These are phyloP conservation scores for Setophaga coronata DNA, from an alignment of 2,113 vertebrate species.

Conservation along the genomic window DNA sequence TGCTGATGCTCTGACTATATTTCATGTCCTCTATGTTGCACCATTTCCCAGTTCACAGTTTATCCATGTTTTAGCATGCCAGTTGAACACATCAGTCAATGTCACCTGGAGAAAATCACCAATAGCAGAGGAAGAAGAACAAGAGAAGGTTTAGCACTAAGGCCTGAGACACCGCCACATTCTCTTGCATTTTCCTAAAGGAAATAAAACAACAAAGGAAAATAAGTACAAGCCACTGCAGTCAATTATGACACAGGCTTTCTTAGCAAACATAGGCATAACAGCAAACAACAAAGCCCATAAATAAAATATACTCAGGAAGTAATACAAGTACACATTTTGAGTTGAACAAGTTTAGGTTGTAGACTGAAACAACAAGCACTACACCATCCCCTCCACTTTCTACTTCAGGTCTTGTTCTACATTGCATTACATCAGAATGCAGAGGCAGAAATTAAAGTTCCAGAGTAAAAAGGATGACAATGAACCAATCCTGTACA, in stretches of 20 bases:
- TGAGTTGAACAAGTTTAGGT: background rate
- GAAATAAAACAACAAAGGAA: background rate
- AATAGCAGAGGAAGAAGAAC: conserved; percentile 78
- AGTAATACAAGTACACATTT: background rate
- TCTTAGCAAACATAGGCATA: background rate
- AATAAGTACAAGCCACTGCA: background rate
- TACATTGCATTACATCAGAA: background rate
- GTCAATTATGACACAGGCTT: background rate
- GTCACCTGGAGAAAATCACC: conserved; percentile 88
- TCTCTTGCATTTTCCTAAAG: conserved; percentile 93
- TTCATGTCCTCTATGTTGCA: conserved; percentile 79
- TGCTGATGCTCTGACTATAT: conserved; percentile 81
- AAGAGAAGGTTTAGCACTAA: conserved; percentile 70
- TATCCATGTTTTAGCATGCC: conserved; percentile 84
- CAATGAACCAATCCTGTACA: background rate
- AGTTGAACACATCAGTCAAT: conserved; percentile 74
- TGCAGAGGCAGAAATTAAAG: background rate
- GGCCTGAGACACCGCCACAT: conserved; percentile 83
- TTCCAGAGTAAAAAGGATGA: background rate
- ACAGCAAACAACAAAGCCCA: background rate
- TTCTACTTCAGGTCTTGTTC: background rate
- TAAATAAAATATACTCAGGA: background rate
- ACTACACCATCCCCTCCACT: background rate
- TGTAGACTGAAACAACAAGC: background rate
- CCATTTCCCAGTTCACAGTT: conserved; percentile 80